Base-by-base conservation (phyloP, 1,140 invertebrate genomes). In the Leptestheria dahalacensis region DNA sequence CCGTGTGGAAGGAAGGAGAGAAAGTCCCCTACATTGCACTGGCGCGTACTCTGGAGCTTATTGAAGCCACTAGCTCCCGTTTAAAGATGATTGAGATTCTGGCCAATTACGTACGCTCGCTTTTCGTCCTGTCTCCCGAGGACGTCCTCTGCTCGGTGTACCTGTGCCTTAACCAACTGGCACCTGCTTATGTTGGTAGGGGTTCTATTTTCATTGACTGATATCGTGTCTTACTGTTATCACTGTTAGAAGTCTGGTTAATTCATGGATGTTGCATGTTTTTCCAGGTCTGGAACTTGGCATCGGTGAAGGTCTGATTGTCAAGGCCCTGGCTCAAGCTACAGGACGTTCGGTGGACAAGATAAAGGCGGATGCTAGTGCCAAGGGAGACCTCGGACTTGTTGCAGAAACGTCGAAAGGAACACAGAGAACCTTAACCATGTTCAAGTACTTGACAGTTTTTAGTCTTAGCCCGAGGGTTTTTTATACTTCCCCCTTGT, bases 71-170 rank as follows among this genome's bases (percentile, higher is more conserved):
- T 0, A 89, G 86, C 54, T 85, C 86, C 0, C 79, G 95, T 33
- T 76, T 99, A 50, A 94, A 95, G 73, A 98, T 93, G 66, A 83
- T 98, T 21, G 89, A 97, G 73, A 93, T 93, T 61, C 68, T 99
- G 20, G 81, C 85, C 51, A 98, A 98, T 72, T 98, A 89, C 70
- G 88, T 97, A 41, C 80, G 92, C 23, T 97, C 94, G 0, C 89
- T 96, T 1, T 87, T 96, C 50, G 76, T 84, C 9, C 72, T 97
- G 3, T 88, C 81, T 28, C 91, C 93, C 0, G 78, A 87, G 50
- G 95, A 99, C 73, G 73, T 99, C 12, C 63, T 96, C 48, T 79
- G 84, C 0, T 91, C 88, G 69, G 79, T 99, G 15, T 98, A 99
- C 71, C 72, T 99, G 29, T 97, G 91, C 71, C 76, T 99, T 0